Base-by-base conservation (phyloP, 2,888 invertebrate species). In the Xylocampa areola region DNA sequence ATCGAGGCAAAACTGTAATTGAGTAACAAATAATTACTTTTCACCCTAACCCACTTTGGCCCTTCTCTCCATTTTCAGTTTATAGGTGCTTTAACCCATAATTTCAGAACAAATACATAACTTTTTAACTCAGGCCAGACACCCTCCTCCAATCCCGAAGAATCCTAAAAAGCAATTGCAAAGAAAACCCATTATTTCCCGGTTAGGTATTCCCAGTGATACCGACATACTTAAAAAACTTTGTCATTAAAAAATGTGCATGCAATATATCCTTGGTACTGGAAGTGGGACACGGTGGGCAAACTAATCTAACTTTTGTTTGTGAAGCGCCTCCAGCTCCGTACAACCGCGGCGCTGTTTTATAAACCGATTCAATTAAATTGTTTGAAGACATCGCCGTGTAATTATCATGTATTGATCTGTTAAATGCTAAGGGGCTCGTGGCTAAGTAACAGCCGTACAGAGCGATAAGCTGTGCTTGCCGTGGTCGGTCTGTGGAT, bases 241-340 rank as follows among this genome's bases (percentile, higher is more conserved):
- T 68, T 68, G 54, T 60, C 65, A 63, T 72, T 63, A 65, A 72
- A 68, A 71, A 65, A 72, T 73, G 68, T 63, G 65, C 64, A 63
- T 62, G 59, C 71, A 47, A 64, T 75, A 68, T 65, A 75, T 71
- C 51, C 48, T 50, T 25, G 10, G n/a, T 45, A 33, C 30, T 44
- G 14, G 35, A 59, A 61, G 45, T 53, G 30, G 57, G 29, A 45
- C 59, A 65, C 29, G 25, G 37, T 48, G 47, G 49, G 68, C 53
- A 69, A 86, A 84, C 86, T 86, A 87, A 88, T 88, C 79, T 86
- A 87, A 88, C 85, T 86, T 87, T 78, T 79, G 84, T 86, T 84
- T 80, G 78, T 66, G 35, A 75, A 80, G 82, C 81, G 79, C 73
- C 77, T 77, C 64, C 55, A 36, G 59, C 45, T 11, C 36, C 23